Evolutionary conservation across 35 echinoderm and acorn worm species (phyloP).

Genomic region (Acanthaster planci): DNA sequence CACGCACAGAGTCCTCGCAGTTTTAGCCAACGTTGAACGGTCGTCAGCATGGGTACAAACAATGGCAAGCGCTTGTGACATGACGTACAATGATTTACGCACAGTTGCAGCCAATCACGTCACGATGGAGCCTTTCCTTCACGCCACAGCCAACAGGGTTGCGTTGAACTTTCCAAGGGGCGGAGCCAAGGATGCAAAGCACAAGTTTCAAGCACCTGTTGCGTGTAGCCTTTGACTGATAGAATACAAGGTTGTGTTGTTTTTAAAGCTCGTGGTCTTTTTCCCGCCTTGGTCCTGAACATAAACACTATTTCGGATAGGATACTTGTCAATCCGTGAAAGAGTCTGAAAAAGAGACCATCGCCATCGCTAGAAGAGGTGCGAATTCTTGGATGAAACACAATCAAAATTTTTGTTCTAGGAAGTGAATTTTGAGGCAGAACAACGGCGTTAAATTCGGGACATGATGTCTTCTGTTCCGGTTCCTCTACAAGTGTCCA

Average conservation of each 20-base stretch:
- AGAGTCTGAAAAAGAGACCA: background rate
- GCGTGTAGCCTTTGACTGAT: constrained; percentile 6
- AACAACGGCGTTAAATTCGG: background rate
- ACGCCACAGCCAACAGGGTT: background rate
- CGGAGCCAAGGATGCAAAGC: background rate
- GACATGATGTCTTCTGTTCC: background rate
- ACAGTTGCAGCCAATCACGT: background rate
- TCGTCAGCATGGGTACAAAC: background rate
- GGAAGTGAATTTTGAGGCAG: background rate
- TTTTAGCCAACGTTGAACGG: too few species aligned
- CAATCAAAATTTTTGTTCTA: too few species aligned
- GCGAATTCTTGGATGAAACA: too few species aligned
- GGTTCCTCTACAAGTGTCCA: background rate
- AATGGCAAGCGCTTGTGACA: background rate
- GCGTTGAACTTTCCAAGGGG: background rate
- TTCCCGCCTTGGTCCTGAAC: background rate
- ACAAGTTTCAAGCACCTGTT: background rate
- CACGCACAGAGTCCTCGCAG: too few species aligned
- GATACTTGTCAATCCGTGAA: background rate
- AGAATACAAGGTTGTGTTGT: background rate
- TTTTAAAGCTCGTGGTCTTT: background rate
- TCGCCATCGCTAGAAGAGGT: too few species aligned
- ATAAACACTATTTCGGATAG: background rate
- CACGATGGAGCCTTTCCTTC: background rate
- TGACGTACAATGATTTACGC: background rate